A percentile compares a stretch with the other conserved stretches of the same genome.
Conservation (phyloP, 2,888 invertebrate species). For the Caradrina clavipalpis region DNA sequence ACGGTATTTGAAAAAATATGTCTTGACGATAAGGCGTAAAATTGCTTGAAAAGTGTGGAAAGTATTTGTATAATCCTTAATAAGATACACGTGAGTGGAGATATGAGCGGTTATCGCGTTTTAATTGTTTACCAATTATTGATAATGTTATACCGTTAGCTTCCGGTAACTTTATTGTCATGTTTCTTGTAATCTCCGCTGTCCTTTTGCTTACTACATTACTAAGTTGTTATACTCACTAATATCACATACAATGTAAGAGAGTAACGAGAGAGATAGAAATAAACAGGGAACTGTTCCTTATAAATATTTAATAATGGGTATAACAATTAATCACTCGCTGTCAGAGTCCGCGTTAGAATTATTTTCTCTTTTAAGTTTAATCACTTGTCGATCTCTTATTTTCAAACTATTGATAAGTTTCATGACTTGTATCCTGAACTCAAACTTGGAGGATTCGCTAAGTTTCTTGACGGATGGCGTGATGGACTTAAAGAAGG, state of each 20-base stretch:
- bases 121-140: constrained; percentile 22
- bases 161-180: background rate
- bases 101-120: constrained; percentile 8
- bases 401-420: constrained; percentile 71
- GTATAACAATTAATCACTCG: constrained; percentile 31
- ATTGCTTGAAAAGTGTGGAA: constrained; percentile 10
- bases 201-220: constrained; percentile 1
- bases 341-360: constrained; percentile 62
- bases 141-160: background rate
- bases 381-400: constrained; percentile 62
- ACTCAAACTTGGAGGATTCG: constrained; percentile 76
- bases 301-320: constrained; percentile 49
- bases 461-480: constrained; percentile 78
- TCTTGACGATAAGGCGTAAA: background rate
- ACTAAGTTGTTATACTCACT: background rate
- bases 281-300: constrained; percentile 7
- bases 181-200: background rate
- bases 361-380: constrained; percentile 54
- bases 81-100: constrained; percentile 23
- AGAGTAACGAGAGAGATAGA: background rate
- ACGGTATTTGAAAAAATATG: constrained; percentile 3
- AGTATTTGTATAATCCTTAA: constrained; percentile 15
- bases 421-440: constrained; percentile 80
- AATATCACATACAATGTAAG: background rate
- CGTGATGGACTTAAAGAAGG: constrained; percentile 81